These are phyloP conservation scores for Plagodis dolabraria DNA, from an alignment of 2,888 invertebrate species.

Conservation along the genomic window DNA sequence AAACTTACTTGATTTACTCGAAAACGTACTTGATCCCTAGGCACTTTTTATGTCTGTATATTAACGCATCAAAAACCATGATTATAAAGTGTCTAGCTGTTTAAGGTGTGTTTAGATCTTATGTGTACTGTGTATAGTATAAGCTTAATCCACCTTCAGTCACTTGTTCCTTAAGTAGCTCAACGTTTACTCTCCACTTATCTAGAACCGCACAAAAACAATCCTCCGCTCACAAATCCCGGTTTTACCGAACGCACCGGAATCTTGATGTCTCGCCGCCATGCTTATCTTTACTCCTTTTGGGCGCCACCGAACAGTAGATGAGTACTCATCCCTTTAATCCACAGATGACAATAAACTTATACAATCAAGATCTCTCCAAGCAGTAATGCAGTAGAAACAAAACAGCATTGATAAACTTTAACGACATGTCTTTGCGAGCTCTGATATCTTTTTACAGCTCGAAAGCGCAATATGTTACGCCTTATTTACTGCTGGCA, in stretches of 20 bases:
- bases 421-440: slow-evolving; percentile 55
- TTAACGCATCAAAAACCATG: too few relatives aligned
- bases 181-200: slow-evolving; percentile 3
- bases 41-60: too few relatives aligned
- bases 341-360: slow-evolving; percentile 29
- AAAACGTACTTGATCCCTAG: too few relatives aligned
- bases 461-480: slow-evolving; percentile 71
- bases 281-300: slow-evolving; percentile 1
- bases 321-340: slow-evolving; percentile 14
- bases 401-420: slow-evolving; percentile 49
- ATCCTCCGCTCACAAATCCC: slow-evolving; percentile 12
- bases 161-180: background rate
- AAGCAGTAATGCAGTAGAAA: slow-evolving; percentile 24
- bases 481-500: slow-evolving; percentile 73
- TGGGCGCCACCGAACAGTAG: background rate
- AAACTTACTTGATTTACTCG: too few relatives aligned
- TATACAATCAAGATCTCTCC: slow-evolving; percentile 22
- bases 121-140: too few relatives aligned
- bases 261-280: slow-evolving; percentile 6
- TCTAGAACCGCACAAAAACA: slow-evolving; percentile 11
- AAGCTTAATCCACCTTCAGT: background rate
- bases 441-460: slow-evolving; percentile 64
- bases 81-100: too few relatives aligned
- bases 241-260: slow-evolving; percentile 7
- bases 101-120: too few relatives aligned